Evolutionary conservation across 1,140 invertebrate genomes (phyloP).

Genomic region (Lepidurus couesii): DNA sequence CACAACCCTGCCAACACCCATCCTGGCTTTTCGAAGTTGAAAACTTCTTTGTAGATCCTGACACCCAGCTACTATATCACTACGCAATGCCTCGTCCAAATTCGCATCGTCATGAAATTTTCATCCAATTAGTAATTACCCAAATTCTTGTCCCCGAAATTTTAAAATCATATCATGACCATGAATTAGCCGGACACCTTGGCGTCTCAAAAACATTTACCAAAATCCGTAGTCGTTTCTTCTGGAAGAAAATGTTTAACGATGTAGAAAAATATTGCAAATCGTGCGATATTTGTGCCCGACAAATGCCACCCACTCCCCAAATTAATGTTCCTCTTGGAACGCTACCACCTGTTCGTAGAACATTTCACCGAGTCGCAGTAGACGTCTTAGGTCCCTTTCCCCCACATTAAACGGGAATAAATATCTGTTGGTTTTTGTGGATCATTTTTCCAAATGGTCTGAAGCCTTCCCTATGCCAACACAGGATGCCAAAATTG

Average conservation of each 20-base stretch:
- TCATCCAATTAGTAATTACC: no score
- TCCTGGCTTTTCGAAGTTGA: slow-evolving; percentile 44
- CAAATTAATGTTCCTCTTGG: neutral
- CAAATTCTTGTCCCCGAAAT: neutral
- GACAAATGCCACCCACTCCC: no score
- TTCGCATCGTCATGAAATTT: no score
- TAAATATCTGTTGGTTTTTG: no score
- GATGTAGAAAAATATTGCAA: neutral
- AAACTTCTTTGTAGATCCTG: neutral
- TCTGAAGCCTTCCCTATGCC: neutral
- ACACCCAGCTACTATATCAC: no score
- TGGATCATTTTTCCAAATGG: no score
- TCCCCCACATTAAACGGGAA: neutral
- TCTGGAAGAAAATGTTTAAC: neutral
- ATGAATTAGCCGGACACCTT: neutral
- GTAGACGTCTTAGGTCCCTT: neutral
- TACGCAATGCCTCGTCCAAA: no score
- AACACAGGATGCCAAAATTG: neutral
- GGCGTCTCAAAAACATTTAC: neutral
- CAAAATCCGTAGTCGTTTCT: neutral
- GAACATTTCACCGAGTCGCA: neutral
- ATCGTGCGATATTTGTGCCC: neutral
- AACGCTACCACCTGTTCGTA: neutral
- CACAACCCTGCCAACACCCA: no score
- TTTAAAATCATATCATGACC: neutral